Evolutionary conservation across 2,113 vertebrate species (phyloP).

Genomic region (Chaetorhynchus papuensis): DNA sequence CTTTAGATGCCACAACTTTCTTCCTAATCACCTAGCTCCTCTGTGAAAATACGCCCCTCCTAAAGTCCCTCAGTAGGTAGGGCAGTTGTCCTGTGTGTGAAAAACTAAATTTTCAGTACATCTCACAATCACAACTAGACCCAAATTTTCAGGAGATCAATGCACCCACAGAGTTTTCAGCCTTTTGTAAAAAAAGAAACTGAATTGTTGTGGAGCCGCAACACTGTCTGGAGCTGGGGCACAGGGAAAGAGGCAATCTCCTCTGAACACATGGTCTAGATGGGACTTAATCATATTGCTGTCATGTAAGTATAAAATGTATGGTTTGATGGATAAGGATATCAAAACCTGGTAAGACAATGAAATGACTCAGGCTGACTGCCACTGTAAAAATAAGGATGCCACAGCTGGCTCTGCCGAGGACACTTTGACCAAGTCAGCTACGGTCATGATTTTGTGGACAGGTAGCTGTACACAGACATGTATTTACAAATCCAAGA

Average conservation of each 20-base stretch:
- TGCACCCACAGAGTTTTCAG: not conserved
- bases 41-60: not conserved
- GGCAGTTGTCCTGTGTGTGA: not conserved
- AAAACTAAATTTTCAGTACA: not conserved
- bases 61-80: not conserved
- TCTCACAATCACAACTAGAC: not conserved
- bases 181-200: not conserved
- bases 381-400: not conserved
- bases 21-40: not conserved
- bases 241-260: not conserved
- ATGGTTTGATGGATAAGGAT: not conserved
- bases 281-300: not conserved
- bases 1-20: not conserved
- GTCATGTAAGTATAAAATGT: not conserved
- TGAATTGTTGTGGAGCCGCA: accelerated
- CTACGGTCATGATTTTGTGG: not conserved
- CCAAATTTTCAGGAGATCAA: not conserved
- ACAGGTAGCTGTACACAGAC: not conserved
- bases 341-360: not conserved
- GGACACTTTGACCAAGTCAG: not conserved
- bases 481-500: not conserved
- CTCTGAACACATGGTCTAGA: not conserved
- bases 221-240: not conserved
- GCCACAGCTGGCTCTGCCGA: not conserved
- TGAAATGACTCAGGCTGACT: not conserved